phyloP scores from a whole-genome alignment of 2,113 vertebrate species.

The Myrmophylax atrothorax region DNA sequence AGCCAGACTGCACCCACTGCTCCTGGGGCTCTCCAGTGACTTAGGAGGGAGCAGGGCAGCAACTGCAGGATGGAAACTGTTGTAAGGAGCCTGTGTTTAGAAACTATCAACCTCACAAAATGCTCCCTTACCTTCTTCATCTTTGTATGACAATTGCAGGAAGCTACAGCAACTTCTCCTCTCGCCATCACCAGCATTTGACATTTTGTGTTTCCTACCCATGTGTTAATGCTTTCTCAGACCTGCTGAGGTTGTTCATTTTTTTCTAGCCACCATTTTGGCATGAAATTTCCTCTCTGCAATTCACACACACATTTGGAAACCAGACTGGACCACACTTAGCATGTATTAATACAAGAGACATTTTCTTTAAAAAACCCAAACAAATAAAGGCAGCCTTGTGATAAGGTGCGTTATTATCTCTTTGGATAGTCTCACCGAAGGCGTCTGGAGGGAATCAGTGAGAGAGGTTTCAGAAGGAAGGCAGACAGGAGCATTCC shows the following conservation, averaged over 20 bases:
- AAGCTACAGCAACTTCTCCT: background rate
- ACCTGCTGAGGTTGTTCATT: background rate
- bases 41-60: background rate
- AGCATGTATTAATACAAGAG: background rate
- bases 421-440: slow-evolving; percentile 82
- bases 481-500: slow-evolving; percentile 89
- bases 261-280: background rate
- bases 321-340: background rate
- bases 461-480: slow-evolving; percentile 91
- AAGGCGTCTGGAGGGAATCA: slow-evolving; percentile 90
- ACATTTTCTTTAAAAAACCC: background rate
- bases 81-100: background rate
- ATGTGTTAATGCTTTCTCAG: background rate
- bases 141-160: background rate
- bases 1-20: background rate
- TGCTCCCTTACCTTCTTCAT: background rate
- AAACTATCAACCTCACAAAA: background rate
- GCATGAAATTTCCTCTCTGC: background rate
- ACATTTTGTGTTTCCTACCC: background rate
- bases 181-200: background rate
- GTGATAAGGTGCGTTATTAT: background rate
- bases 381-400: background rate
- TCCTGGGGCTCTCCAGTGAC: background rate
- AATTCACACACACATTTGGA: background rate
- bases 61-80: background rate